Evolutionary conservation across 2,888 invertebrate genomes (phyloP), one percentile per base, ranked within the genome.

Genomic region (Epirrhoe alternata): DNA sequence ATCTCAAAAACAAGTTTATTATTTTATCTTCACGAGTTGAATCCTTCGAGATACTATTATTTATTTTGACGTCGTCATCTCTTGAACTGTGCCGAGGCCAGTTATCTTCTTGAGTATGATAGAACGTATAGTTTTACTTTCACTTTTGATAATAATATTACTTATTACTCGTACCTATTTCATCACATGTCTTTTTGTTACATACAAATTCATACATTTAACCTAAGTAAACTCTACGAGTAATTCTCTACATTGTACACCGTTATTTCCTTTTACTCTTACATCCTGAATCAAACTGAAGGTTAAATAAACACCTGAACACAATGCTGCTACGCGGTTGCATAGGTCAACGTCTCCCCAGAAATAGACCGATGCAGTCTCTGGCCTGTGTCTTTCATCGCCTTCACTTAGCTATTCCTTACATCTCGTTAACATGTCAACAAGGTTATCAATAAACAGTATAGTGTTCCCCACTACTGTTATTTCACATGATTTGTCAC

Each of bases 361-460:
- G 82, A 91, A 92, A 92, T 92, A 92, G 88, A 83, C 73, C 73
- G 76, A 75, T 82, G 79, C 80, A 81, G 76, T 77, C 84, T 83
- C 87, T 90, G 92, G 86, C 80, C 85, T 81, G 79, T 86, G 86
- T 90, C 89, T 88, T 78, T 92, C 90, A 81, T 83, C 91, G 83
- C 78, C 75, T 77, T 79, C 85, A 83, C 88, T 86, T 83, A 86
- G 85, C 86, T 82, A 88, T 87, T 85, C 82, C 80, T 85, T 86
- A 83, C 81, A 85, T 87, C 82, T 88, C 90, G 84, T 92, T 88
- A 88, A 90, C 84, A 84, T 88, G 89, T 92, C 91, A 90, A 86
- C 89, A 80, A 84, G 85, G 83, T 87, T 87, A 89, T 92, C 88
- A 82, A 87, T 87, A 84, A 76, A 84, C 79, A 81, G 82, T 84